Conservation (phyloP, 2,797 vertebrate genomes). For the Hephaestus fuliginosus region DNA sequence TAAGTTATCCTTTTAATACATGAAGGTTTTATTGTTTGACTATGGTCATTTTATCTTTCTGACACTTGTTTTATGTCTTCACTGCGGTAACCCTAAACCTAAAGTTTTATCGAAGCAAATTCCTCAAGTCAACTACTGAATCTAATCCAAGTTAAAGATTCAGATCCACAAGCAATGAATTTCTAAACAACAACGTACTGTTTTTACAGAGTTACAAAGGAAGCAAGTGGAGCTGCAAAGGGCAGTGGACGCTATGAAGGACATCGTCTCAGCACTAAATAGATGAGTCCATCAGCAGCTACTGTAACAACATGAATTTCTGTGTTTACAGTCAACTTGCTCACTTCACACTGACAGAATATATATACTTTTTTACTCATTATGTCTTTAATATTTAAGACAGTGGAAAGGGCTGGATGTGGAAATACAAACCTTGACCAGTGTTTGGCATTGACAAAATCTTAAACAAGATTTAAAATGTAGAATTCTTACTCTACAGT, state of each 20-base stretch:
- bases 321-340: neutral
- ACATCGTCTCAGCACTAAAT: slow-evolving; percentile 56
- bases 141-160: neutral
- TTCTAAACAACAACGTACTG: neutral
- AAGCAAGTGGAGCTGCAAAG: slow-evolving; percentile 65
- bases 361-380: neutral
- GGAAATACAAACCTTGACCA: neutral
- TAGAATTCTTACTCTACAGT: neutral
- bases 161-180: neutral
- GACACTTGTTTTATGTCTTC: too few relatives aligned
- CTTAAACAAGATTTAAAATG: neutral
- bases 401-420: neutral
- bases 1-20: too few relatives aligned
- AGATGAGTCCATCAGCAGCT: slow-evolving; percentile 33
- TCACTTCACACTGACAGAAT: neutral
- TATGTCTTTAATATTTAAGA: neutral
- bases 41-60: too few relatives aligned
- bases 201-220: slow-evolving; percentile 75
- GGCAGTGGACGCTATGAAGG: slow-evolving; percentile 67
- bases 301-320: neutral
- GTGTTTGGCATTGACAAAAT: neutral
- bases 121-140: neutral
- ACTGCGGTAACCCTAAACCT: too few relatives aligned
- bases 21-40: too few relatives aligned
- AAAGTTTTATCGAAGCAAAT: neutral